These are phyloP conservation scores for Mormyrus lacerda DNA, from an alignment of 2,113 vertebrate genomes.

Conservation along the genomic window DNA sequence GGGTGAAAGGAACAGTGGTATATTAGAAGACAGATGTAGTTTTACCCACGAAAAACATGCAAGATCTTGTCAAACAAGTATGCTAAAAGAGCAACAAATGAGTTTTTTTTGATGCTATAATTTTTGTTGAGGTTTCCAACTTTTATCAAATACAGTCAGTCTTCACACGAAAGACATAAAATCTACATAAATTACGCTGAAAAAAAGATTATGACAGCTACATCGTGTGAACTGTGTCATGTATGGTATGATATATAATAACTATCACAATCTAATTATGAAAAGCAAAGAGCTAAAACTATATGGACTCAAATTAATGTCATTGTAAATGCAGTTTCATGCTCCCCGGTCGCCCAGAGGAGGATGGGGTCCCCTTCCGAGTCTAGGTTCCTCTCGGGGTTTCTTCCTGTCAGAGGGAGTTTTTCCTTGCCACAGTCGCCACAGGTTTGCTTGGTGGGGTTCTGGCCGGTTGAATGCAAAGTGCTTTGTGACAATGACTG, in stretches of 20 bases:
- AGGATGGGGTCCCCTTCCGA: too few species aligned
- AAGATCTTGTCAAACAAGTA: neutral
- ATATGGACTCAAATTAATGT: too few species aligned
- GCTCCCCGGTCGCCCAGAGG: too few species aligned
- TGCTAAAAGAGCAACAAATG: neutral
- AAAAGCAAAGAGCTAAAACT: neutral
- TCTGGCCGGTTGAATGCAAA: too few species aligned
- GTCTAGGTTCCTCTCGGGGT: too few species aligned
- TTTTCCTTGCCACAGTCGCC: too few species aligned
- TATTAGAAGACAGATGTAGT: neutral
- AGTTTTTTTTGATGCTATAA: neutral
- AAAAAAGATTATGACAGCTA: neutral
- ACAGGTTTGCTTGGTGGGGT: too few species aligned
- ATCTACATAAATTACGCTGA: neutral
- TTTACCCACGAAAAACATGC: neutral
- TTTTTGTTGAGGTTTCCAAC: neutral
- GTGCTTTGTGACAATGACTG: too few species aligned
- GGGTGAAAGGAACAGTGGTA: neutral
- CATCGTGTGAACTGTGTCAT: neutral
- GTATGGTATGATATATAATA: neutral
- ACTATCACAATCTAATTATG: neutral
- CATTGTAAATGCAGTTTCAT: too few species aligned
- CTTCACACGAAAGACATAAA: neutral
- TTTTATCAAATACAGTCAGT: neutral
- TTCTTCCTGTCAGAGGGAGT: too few species aligned